Conservation (phyloP, 2,888 invertebrate species). For the Spatulosminthurus flaviceps region DNA sequence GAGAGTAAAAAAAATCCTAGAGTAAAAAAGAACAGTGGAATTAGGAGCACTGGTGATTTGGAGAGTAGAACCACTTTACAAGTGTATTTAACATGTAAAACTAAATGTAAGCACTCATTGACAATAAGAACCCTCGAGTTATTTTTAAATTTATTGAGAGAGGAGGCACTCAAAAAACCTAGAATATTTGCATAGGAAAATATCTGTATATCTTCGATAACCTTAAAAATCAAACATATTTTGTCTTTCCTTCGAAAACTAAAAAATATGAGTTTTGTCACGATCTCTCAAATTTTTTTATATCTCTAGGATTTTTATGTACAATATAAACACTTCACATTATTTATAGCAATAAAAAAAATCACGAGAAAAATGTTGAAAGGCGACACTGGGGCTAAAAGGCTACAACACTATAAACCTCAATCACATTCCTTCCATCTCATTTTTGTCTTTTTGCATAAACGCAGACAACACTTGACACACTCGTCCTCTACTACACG, state of each 20-base stretch:
- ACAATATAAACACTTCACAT: too few species aligned
- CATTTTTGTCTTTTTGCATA: background rate
- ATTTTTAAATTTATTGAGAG: background rate
- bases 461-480: too few species aligned
- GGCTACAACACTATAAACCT: background rate
- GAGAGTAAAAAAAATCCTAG: too few species aligned
- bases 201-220: background rate
- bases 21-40: too few species aligned
- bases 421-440: background rate
- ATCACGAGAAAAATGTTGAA: background rate
- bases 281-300: too few species aligned
- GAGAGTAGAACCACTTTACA: too few species aligned
- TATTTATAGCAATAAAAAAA: too few species aligned
- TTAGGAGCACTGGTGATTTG: too few species aligned
- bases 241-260: background rate
- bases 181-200: background rate
- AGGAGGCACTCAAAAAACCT: background rate
- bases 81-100: too few species aligned
- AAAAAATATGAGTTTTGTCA: background rate
- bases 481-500: background rate
- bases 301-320: too few species aligned
- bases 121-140: background rate
- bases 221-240: too few species aligned
- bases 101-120: background rate
- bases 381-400: background rate